Evolutionary conservation across 2,113 vertebrate genomes (phyloP).

Genomic region (Eleginops maclovinus): DNA sequence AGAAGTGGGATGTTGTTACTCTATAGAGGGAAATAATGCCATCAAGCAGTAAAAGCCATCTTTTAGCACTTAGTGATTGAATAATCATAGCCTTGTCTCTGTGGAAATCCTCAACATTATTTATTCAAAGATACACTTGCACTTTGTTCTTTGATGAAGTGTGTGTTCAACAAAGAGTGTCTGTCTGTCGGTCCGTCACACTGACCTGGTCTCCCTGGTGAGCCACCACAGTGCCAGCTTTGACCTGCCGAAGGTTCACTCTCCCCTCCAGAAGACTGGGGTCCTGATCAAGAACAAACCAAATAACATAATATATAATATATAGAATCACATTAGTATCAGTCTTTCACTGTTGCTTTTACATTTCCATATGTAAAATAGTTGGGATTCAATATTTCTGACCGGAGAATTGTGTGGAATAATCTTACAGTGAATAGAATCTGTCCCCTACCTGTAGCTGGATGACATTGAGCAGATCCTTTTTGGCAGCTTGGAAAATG

Average conservation of each 20-base stretch:
- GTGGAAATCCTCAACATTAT: neutral
- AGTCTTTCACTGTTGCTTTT: neutral
- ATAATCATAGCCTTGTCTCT: neutral
- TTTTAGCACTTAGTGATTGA: neutral
- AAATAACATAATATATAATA: no score
- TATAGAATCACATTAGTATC: no score
- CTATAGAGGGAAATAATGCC: neutral
- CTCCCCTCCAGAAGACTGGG: conserved; percentile 87
- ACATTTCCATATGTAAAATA: neutral
- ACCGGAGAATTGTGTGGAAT: neutral
- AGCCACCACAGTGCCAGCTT: conserved; percentile 89
- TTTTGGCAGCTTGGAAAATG: conserved; percentile 92
- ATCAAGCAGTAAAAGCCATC: neutral
- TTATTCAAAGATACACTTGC: neutral
- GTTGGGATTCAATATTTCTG: neutral
- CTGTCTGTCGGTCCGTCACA: neutral
- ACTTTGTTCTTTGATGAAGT: no score
- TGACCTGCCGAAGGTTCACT: conserved; percentile 90
- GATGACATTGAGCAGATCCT: conserved; percentile 90
- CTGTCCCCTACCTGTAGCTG: conserved; percentile 84
- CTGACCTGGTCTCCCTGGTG: conserved; percentile 95
- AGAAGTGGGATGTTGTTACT: no score
- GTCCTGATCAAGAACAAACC: conserved; percentile 80
- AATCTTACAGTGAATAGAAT: neutral
- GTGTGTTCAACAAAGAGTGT: neutral